Conservation (phyloP, 2,888 invertebrate genomes). For the Trypoxylon attenuatum region DNA sequence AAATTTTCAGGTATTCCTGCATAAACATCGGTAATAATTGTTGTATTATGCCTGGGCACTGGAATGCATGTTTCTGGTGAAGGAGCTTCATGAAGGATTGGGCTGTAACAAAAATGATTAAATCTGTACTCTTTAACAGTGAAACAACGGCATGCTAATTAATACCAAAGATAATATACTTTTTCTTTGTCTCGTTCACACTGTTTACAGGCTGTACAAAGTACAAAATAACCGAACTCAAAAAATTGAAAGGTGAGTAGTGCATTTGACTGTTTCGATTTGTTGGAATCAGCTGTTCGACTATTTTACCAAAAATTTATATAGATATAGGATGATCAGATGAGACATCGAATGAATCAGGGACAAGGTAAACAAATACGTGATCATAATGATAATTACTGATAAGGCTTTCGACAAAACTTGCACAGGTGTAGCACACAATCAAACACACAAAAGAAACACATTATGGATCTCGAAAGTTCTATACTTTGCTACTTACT, state of each 20-base stretch:
- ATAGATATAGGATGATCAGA: background rate
- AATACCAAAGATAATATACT: background rate
- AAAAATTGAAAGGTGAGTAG: background rate
- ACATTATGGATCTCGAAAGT: background rate
- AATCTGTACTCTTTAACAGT: background rate
- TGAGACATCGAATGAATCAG: background rate
- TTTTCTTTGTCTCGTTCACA: background rate
- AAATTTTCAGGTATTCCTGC: constrained; percentile 96
- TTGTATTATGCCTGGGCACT: constrained; percentile 62
- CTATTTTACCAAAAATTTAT: background rate
- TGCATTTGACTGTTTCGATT: background rate
- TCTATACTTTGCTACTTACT: constrained; percentile 38
- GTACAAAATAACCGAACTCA: background rate
- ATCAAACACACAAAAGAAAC: background rate
- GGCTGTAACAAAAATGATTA: constrained; percentile 41
- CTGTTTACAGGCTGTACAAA: background rate
- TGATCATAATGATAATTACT: background rate
- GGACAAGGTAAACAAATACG: background rate
- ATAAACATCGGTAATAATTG: constrained; percentile 81
- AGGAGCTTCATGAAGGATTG: constrained; percentile 48
- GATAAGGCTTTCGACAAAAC: background rate
- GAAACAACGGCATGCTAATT: background rate
- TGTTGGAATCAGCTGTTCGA: background rate
- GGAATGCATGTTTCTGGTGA: constrained; percentile 62
- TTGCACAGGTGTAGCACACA: background rate